phyloP scores from a whole-genome alignment of 2,797 vertebrate species.

The Borostomias antarcticus region DNA sequence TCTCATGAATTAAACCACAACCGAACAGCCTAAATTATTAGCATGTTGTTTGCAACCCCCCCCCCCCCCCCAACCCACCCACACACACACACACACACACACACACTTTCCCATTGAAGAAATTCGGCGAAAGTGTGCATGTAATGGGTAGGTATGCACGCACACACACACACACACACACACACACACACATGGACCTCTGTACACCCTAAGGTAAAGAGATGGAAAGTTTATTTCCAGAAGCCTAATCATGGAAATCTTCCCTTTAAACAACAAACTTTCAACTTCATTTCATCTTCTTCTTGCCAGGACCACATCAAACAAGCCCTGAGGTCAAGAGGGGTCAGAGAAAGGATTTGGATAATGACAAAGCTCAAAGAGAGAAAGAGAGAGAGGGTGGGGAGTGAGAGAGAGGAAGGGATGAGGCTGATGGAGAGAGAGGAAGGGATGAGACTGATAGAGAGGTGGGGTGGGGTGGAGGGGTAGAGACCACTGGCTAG shows the following conservation, averaged over 20 bases:
- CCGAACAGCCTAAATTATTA: conserved; percentile 71
- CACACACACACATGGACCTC: conserved; percentile 21
- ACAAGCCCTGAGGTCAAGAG: conserved; percentile 63
- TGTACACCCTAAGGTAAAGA: conserved; percentile 51
- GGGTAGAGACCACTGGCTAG: conserved; percentile 34
- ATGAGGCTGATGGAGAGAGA: conserved; percentile 53
- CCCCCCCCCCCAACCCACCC: conserved; percentile 31
- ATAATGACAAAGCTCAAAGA: conserved; percentile 68
- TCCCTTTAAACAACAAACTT: conserved; percentile 66
- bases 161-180: conserved; percentile 25
- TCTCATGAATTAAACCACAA: conserved; percentile 70
- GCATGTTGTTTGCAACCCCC: conserved; percentile 56
- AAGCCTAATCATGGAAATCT: conserved; percentile 69
- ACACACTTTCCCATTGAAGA: too few relatives aligned
- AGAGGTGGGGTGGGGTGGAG: conserved; percentile 30
- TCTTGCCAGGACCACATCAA: conserved; percentile 68
- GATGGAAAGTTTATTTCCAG: conserved; percentile 61
- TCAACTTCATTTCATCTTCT: conserved; percentile 59
- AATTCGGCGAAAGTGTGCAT: too few relatives aligned
- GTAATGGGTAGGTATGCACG: conserved; percentile 8
- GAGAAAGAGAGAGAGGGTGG: conserved; percentile 24
- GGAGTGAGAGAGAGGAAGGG: conserved; percentile 34
- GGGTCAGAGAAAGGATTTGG: conserved; percentile 70
- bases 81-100: conserved; percentile 26
- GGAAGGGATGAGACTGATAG: conserved; percentile 51